Evolutionary conservation across 2,888 invertebrate genomes (phyloP).

Genomic region (Platycheirus albimanus): DNA sequence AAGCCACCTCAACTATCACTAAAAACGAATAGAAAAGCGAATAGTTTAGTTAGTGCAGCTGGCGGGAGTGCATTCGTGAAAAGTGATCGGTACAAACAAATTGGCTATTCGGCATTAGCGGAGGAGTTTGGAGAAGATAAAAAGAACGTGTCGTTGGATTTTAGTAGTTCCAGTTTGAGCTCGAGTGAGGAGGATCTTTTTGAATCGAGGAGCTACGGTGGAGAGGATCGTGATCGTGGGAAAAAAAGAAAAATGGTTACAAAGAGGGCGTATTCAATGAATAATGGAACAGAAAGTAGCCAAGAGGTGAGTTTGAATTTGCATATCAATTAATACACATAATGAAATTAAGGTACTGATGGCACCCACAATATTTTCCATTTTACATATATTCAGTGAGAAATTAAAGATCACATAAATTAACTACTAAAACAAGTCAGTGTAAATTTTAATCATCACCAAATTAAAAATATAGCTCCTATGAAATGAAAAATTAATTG

Average conservation of each 20-base stretch:
- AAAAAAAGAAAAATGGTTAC: conserved; percentile 48
- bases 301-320: conserved; percentile 55
- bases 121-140: conserved; percentile 37
- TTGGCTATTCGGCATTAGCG: conserved; percentile 52
- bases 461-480: too few relatives aligned
- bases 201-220: conserved; percentile 10
- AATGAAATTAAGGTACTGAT: too few relatives aligned
- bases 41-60: conserved; percentile 54
- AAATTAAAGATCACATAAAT: too few relatives aligned
- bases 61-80: conserved; percentile 53
- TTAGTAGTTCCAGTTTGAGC: conserved; percentile 44
- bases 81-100: conserved; percentile 60
- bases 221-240: not conserved
- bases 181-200: conserved; percentile 68
- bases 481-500: too few relatives aligned
- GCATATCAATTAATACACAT: too few relatives aligned
- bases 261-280: conserved; percentile 58
- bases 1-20: conserved; percentile 48
- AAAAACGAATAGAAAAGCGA: conserved; percentile 43
- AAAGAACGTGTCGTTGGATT: conserved; percentile 47
- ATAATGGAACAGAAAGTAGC: conserved; percentile 57
- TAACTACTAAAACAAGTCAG: too few relatives aligned
- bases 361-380: too few relatives aligned
- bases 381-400: too few relatives aligned
- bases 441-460: too few relatives aligned